Conservation (phyloP, 2,113 vertebrate genomes). For the Hyperopisus bebe region DNA sequence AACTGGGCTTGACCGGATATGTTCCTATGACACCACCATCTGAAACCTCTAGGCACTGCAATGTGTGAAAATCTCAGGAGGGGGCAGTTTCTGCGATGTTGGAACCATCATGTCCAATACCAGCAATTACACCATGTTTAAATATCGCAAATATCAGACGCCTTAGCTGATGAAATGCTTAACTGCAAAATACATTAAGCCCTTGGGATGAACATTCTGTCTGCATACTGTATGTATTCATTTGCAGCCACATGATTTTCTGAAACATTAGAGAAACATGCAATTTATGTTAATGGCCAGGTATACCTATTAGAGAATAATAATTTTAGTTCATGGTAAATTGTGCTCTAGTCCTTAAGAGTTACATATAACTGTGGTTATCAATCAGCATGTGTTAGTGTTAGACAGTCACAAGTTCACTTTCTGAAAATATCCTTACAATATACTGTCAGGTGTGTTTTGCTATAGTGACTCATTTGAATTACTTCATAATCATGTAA, state of each 20-base stretch:
- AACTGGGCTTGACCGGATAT: neutral
- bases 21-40: neutral
- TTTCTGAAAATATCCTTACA: neutral
- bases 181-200: neutral
- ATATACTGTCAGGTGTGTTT: neutral
- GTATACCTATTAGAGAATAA: neutral
- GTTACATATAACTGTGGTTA: neutral
- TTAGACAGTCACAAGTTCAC: neutral
- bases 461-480: neutral
- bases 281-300: neutral
- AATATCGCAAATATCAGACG: neutral
- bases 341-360: neutral
- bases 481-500: neutral
- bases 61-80: neutral
- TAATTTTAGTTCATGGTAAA: neutral
- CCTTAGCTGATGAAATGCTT: neutral
- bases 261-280: neutral
- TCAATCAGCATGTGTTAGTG: neutral
- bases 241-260: neutral
- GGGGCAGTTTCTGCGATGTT: neutral
- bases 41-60: neutral
- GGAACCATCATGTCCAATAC: neutral
- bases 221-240: neutral
- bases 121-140: neutral
- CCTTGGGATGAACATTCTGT: neutral